A percentile compares a stretch with the other conserved stretches of the same genome.
phyloP scores from a whole-genome alignment of 2,113 vertebrate genomes.

The Bambusicola thoracicus region DNA sequence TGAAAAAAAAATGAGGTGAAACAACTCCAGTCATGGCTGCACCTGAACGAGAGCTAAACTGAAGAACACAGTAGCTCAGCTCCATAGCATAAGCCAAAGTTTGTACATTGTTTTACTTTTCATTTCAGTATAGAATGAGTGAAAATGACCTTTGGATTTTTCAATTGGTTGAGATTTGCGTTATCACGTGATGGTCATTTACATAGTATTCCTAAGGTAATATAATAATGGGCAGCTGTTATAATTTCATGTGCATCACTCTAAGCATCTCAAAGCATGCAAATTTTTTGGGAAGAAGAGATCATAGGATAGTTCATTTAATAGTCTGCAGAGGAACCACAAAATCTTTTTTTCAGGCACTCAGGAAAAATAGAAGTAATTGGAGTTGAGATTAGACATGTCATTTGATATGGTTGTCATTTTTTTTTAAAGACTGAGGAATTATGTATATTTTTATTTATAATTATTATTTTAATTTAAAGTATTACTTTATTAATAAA shows the following conservation, averaged over 20 bases:
- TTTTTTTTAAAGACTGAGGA: not conserved
- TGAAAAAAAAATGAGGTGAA: not conserved
- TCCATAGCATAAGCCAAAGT: not conserved
- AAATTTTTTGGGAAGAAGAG: not conserved
- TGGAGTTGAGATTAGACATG: not conserved
- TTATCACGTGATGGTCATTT: not conserved
- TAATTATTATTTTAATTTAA: not conserved
- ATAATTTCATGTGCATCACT: not conserved
- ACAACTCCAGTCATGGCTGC: not conserved
- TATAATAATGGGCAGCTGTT: not conserved
- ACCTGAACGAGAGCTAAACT: not conserved
- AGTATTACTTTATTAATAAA: not conserved
- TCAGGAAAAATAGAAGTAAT: not conserved
- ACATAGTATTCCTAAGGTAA: not conserved
- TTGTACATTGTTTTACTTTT: not conserved
- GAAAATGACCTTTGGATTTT: not conserved
- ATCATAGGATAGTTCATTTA: not conserved
- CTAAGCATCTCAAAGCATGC: not conserved
- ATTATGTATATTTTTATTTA: not conserved
- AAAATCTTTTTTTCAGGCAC: not conserved
- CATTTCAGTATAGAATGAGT: not conserved
- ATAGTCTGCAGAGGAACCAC: not conserved
- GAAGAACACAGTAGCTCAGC: not conserved
- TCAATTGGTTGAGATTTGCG: not conserved
- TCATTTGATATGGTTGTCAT: not conserved